A percentile compares a stretch with the other conserved stretches of the same genome.
phyloP scores from a whole-genome alignment of 2,888 invertebrate genomes.

The Drosophila mercatorum region DNA sequence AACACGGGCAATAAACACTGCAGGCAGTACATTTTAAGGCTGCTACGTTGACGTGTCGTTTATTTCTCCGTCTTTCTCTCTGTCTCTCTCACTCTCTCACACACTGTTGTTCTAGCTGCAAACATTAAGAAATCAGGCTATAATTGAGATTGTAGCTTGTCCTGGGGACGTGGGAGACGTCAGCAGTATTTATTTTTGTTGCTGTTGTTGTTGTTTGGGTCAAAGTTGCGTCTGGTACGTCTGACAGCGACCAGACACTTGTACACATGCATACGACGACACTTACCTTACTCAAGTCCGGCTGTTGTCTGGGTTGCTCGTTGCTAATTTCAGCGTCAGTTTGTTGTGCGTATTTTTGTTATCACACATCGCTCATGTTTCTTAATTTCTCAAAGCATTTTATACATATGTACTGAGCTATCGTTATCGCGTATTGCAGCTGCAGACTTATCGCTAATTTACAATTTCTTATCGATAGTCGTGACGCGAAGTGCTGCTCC shows the following conservation, averaged over 20 bases:
- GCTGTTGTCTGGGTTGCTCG: conserved; percentile 20
- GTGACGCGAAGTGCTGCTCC: neutral
- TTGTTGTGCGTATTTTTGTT: conserved; percentile 54
- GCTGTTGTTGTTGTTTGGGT: conserved; percentile 15
- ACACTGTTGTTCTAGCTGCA: conserved; percentile 25
- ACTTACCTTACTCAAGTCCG: conserved; percentile 47
- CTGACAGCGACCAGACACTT: conserved; percentile 10
- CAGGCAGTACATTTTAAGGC: conserved; percentile 93
- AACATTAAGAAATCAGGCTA: conserved; percentile 10
- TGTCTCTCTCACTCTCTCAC: neutral
- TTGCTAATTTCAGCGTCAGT: conserved; percentile 39
- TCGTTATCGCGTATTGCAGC: conserved; percentile 25
- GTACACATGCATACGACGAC: neutral
- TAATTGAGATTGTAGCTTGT: conserved; percentile 43
- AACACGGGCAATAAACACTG: conserved; percentile 99
- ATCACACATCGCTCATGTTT: conserved; percentile 53
- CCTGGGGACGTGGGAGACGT: conserved; percentile 38
- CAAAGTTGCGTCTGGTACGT: conserved; percentile 3
- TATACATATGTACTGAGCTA: conserved; percentile 29
- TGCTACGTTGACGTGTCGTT: conserved; percentile 43
- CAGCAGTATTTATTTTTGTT: conserved; percentile 39
- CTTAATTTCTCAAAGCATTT: conserved; percentile 46
- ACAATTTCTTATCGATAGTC: conserved; percentile 20
- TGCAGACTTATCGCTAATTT: neutral
- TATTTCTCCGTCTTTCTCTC: conserved; percentile 6